phyloP scores from a whole-genome alignment of 92 coral and sea anemone genomes.

The Bergia sp. region DNA sequence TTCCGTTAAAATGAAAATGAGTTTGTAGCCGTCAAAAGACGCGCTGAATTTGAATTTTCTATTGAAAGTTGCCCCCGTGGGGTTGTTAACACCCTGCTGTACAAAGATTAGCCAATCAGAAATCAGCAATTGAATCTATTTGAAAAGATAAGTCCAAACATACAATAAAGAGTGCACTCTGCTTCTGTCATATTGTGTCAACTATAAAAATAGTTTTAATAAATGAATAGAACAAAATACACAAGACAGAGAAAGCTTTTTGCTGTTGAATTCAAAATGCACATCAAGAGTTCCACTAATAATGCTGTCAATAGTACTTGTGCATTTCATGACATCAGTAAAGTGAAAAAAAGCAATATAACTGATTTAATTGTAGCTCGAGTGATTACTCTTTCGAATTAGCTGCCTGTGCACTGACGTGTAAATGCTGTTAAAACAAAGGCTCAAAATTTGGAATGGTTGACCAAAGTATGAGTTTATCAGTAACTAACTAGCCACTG shows the following conservation, averaged over 20 bases:
- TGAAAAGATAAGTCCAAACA: constrained; percentile 6
- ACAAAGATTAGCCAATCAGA: constrained; percentile 38
- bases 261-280: background rate
- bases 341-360: background rate
- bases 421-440: background rate
- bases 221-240: background rate
- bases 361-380: background rate
- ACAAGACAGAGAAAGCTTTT: background rate
- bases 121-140: background rate
- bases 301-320: background rate
- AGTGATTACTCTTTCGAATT: background rate
- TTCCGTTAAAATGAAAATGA: too few species aligned
- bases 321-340: background rate
- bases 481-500: background rate
- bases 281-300: background rate
- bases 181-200: constrained; percentile 21
- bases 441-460: background rate
- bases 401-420: background rate
- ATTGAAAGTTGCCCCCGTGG: constrained; percentile 40
- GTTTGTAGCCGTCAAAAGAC: constrained; percentile 25
- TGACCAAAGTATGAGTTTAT: background rate
- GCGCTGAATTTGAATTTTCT: constrained; percentile 32
- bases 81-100: background rate
- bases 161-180: background rate
- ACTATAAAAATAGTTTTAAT: background rate